Evolutionary conservation across 1,140 invertebrate species (phyloP), one percentile per base, ranked within the genome.

Genomic region (Drosophila kanapiae): DNA sequence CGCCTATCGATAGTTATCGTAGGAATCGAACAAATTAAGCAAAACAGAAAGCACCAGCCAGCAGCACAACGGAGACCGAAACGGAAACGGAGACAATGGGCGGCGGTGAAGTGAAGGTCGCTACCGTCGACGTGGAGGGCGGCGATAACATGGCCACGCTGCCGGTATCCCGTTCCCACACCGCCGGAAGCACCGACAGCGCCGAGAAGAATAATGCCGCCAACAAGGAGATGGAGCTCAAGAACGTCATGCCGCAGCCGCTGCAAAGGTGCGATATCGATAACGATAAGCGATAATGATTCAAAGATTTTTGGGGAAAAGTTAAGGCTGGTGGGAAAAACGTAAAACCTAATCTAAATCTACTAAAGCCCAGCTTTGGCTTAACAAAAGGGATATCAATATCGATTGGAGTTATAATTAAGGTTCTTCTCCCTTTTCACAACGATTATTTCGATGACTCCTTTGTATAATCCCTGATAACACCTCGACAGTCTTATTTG

Each of bases 221-320:
- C 75, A 97, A 97, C 94, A 97, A 97, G 95, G 96, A 97, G 93
- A 96, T 97, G 96, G 96, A 97, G 92, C 94, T 97, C 42, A 97
- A 96, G 94, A 96, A 96, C 91, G 96, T 96, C 43, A 95, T 96
- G 92, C 96, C 96, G 65, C 96, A 96, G 80, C 96, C 96, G 42
- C 95, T 96, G 72, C 96, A 96, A 94, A 97, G 96, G 96, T 97
- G 86, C 68, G 61, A 63, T 38, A 38, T 23, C 51, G 18, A 54
- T 54, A 54, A 23, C 51, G 35, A 56, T 56, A 38, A 33, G n/a
- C 31, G 27, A 51, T 51, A 14, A 23, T 9, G 14, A 27, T 3
- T 8, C 1, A 14, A 27, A 6, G 27, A 23, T 23, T 31, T 16
- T 11, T 38, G 13, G 51, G 35, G 16, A 29, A 49, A n/a, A 11